Conservation (phyloP, 2,113 vertebrate genomes). For the Lepidothrix coronata region DNA sequence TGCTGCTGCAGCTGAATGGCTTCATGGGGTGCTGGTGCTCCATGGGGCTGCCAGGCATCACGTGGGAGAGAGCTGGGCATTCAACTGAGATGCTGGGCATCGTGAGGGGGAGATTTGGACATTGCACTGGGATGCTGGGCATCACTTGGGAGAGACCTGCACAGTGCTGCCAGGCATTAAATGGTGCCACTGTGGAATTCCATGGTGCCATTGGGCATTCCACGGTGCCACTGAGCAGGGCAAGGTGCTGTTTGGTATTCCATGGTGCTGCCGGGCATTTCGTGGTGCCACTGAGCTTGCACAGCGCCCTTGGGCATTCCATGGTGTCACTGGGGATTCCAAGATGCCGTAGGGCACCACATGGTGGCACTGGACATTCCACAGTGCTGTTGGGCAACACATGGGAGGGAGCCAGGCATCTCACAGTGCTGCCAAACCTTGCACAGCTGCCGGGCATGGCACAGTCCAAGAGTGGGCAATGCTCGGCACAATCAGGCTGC, state of each 20-base stretch:
- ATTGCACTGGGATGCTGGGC: background rate
- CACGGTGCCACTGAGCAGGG: background rate
- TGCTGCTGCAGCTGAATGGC: background rate
- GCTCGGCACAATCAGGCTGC: background rate
- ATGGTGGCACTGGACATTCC: fast-evolving
- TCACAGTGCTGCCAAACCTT: fast-evolving
- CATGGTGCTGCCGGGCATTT: fast-evolving
- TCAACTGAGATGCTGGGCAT: too few species aligned
- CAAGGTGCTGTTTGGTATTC: fast-evolving
- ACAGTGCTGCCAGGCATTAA: fast-evolving
- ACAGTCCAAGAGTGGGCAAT: background rate
- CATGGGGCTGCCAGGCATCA: fast-evolving
- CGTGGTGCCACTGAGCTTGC: fast-evolving
- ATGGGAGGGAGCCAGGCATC: background rate
- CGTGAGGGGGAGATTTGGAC: background rate
- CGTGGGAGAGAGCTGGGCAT: background rate
- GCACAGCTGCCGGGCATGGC: fast-evolving
- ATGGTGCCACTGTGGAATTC: fast-evolving
- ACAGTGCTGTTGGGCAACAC: fast-evolving
- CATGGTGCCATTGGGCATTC: fast-evolving
- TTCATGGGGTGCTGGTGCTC: fast-evolving
- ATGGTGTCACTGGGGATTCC: fast-evolving
- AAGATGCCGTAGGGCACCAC: fast-evolving
- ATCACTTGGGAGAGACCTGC: fast-evolving
- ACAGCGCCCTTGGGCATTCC: fast-evolving